A percentile compares a stretch with the other conserved stretches of the same genome.
phyloP scores from a whole-genome alignment of 2,113 vertebrate genomes.

The Motacilla alba region DNA sequence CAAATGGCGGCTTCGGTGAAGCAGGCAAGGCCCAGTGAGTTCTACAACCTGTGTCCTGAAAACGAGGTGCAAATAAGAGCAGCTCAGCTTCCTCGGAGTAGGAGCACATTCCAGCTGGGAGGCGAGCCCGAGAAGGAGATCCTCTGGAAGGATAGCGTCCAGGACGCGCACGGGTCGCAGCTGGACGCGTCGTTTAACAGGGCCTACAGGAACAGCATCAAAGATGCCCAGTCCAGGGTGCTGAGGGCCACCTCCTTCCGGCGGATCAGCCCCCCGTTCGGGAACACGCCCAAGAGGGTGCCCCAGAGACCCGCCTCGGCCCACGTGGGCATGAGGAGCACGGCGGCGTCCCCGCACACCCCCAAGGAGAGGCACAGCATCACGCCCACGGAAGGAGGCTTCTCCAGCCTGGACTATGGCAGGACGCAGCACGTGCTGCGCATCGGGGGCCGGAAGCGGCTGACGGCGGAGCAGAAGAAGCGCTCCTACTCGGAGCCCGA shows the following conservation, averaged over 20 bases:
- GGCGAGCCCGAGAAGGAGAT: conserved; percentile 66
- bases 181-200: conserved; percentile 77
- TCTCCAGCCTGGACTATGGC: conserved; percentile 4
- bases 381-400: conserved; percentile 66
- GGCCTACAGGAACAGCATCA: conserved; percentile 87
- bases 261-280: conserved; percentile 66
- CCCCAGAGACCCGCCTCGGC: conserved; percentile 75
- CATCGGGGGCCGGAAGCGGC: conserved; percentile 84
- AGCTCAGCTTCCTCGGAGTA: conserved; percentile 77
- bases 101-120: conserved; percentile 83
- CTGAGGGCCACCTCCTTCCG: conserved; percentile 88
- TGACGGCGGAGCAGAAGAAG: conserved; percentile 89
- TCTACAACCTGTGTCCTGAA: conserved; percentile 5
- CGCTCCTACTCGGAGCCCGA: conserved; percentile 93
- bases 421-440: conserved; percentile 63
- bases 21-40: not conserved
- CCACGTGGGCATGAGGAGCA: conserved; percentile 64
- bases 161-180: conserved; percentile 55
- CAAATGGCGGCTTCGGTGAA: not conserved
- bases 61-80: conserved; percentile 55
- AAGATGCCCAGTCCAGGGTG: conserved; percentile 87
- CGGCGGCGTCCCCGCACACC: conserved; percentile 73
- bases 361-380: conserved; percentile 86
- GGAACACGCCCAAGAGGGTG: conserved; percentile 41
- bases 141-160: conserved; percentile 60